Evolutionary conservation across 2,888 invertebrate species (phyloP), one percentile per base, ranked within the genome.

Genomic region (Eulithis testata): DNA sequence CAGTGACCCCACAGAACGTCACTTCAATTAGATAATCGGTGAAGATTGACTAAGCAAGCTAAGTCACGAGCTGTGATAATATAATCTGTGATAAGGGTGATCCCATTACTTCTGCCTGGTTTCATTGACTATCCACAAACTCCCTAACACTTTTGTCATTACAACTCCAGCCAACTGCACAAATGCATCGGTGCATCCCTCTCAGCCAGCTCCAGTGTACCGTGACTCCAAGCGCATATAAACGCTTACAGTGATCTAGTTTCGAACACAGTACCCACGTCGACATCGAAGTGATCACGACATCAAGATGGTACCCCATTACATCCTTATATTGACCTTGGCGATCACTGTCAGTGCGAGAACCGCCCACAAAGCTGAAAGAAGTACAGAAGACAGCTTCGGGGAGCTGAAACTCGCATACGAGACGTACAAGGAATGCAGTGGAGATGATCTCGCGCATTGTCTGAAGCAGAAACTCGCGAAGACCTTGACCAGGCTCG

Each of bases 341-440:
- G 93, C 92, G 73, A 88, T 94, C 65, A 88, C 93, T 74, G 91
- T 87, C 66, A 87, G 88, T 67, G 94, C 93, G 54, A 90, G 95
- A 71, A 94, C 94, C 63, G 92, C 95, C 71, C 93, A 94, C 78
- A 87, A 83, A 77, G 82, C 87, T 75, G 88, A 92, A 74, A 88
- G 90, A 69, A 88, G 89, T 82, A 84, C 93, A 73, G 92, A 93
- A 60, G 92, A 92, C 75, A 85, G 94, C 71, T 88, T 96, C 71
- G 95, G 95, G 71, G 97, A 97, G 77, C 87, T 97, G 6, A 94
- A 95, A 75, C 94, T 95, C 78, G 94, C 96, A 72, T 97, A 96
- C 80, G 96, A 96, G 83, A 94, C 96, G 71, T 97, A 97, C 88
- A 96, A 96, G 85, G 97, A 97, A 78, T 97, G 97, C 90, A 94